phyloP scores from a whole-genome alignment of 2,888 invertebrate species.

The Nineta flava region DNA sequence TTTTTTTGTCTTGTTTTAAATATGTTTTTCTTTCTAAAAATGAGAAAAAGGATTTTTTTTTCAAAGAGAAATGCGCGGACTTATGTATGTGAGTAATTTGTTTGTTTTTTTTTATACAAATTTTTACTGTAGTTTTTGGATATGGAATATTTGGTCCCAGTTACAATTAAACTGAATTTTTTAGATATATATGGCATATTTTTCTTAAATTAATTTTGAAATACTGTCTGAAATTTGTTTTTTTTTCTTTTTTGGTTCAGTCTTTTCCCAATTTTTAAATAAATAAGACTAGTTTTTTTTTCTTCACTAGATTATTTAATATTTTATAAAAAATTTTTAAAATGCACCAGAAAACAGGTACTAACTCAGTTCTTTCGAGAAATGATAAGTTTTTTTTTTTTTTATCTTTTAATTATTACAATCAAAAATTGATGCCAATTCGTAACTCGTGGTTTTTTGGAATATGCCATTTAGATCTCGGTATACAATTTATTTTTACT shows the following conservation, averaged over 20 bases:
- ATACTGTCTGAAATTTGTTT: neutral
- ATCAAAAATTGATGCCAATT: neutral
- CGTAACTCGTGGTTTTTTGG: neutral
- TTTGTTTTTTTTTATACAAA: conserved; percentile 20
- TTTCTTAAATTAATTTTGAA: conserved; percentile 1
- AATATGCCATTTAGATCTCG: conserved; percentile 5
- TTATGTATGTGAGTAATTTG: neutral
- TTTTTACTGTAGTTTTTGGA: conserved; percentile 17
- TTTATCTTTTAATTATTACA: neutral
- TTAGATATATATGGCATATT: conserved; percentile 5
- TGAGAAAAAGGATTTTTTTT: neutral
- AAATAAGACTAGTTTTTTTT: neutral
- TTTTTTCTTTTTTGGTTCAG: neutral
- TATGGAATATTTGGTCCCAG: conserved; percentile 32
- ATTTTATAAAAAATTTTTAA: neutral
- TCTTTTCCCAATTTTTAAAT: neutral
- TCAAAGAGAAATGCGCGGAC: neutral
- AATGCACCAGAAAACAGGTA: conserved; percentile 2
- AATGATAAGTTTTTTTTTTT: neutral
- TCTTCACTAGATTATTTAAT: neutral
- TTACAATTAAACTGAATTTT: conserved; percentile 18
- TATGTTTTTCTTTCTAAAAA: neutral
- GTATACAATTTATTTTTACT: neutral
- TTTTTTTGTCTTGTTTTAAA: no score
- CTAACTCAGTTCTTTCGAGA: neutral